Evolutionary conservation across 2,113 vertebrate species (phyloP), one percentile per base, ranked within the genome.

Genomic region (Platichthys flesus): DNA sequence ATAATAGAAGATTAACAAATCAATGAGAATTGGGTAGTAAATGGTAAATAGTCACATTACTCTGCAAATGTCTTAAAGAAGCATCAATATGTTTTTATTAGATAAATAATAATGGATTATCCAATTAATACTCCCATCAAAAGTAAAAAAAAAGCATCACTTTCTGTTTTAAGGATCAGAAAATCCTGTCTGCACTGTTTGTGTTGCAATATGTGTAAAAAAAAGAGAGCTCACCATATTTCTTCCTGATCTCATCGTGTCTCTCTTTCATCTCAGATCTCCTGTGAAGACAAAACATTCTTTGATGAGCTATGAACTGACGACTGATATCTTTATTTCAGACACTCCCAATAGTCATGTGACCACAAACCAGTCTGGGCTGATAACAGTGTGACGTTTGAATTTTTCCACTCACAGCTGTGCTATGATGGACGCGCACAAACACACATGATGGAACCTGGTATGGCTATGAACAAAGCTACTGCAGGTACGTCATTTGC

Each of bases 211-310:
- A 3, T 67, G 42, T 56, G 13, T 45, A 14, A 3, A 45, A 18
- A 18, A 26, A 37, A 42, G 9, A 71, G 15, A 1, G 5, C 91
- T 93, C 91, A 99, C 97, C 98, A 0, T 99, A 99, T 95, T 99
- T 99, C 24, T 93, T 95, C 71, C 97, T 94, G 85, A 99, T 98
- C 84, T 99, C 97, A 2, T 98, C 96, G 1, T 99, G 98, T 74
- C 96, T 94, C 21, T 92, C 88, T 67, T 95, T 97, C 97, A 98
- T 97, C 87, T 98, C 97, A 2, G 94, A 90, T 88, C 94, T 95
- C 94, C 98, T 99, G 83, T 54, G 84, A 69, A 37, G 68, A 83
- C 70, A 85, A 35, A 81, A 85, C 5, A 79, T 67, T 76, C 10
- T 66, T n/a, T 5, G 31, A 18, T 84, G 63, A 87, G 64, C 24